Percentiles rank a stretch among this genome's conserved stretches.
These are phyloP conservation scores for Saguinus imperator DNA, from an alignment of 2,113 vertebrate genomes.

Conservation along the genomic window DNA sequence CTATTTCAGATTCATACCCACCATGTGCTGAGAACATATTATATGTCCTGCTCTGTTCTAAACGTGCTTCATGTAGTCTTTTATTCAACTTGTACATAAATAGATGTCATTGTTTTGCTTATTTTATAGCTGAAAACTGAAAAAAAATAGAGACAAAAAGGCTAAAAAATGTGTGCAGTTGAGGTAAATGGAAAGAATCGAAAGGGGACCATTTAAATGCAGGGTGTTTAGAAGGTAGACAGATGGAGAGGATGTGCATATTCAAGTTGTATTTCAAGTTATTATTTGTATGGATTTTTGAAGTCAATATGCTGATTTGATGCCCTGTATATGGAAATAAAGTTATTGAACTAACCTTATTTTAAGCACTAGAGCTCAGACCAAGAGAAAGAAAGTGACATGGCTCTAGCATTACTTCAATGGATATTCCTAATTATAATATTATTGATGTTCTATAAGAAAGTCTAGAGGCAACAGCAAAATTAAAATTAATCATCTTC, in stretches of 20 bases:
- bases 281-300: conserved; percentile 8
- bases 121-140: background rate
- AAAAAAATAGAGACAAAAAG: background rate
- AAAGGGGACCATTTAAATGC: background rate
- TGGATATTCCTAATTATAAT: conserved; percentile 76
- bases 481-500: conserved; percentile 81
- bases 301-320: conserved; percentile 29
- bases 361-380: conserved; percentile 1
- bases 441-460: conserved; percentile 73
- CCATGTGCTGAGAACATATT: background rate
- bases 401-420: conserved; percentile 43
- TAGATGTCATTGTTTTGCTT: background rate
- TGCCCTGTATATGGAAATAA: background rate
- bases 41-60: background rate
- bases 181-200: background rate
- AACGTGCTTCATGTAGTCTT: background rate
- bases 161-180: background rate
- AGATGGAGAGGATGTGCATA: background rate
- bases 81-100: background rate
- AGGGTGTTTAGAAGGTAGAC: background rate
- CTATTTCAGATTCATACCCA: background rate
- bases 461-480: conserved; percentile 64
- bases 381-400: conserved; percentile 31
- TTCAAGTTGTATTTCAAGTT: background rate
- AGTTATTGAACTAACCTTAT: conserved; percentile 29